phyloP scores from a whole-genome alignment of 2,888 invertebrate genomes.

The Eristalis arbustorum region DNA sequence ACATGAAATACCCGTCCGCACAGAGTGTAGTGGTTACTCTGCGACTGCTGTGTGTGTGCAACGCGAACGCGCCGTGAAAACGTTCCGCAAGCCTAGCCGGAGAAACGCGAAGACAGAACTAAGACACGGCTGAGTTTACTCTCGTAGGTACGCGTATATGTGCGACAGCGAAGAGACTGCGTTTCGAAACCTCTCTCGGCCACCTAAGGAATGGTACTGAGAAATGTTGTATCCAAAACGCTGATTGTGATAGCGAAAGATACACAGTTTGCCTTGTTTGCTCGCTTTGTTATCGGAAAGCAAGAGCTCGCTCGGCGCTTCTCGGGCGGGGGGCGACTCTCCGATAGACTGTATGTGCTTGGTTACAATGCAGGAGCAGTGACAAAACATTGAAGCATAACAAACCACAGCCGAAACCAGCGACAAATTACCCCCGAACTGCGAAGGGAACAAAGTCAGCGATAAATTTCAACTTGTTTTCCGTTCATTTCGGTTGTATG shows the following conservation, averaged over 20 bases:
- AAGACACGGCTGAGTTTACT: neutral
- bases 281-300: slow-evolving; percentile 55
- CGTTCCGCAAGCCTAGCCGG: neutral
- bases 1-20: neutral
- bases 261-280: slow-evolving; percentile 40
- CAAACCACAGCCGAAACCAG: slow-evolving; percentile 13
- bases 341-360: slow-evolving; percentile 6
- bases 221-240: neutral
- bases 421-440: slow-evolving; percentile 2
- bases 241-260: slow-evolving; percentile 14
- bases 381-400: slow-evolving; percentile 48
- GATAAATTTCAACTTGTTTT: slow-evolving; percentile 7
- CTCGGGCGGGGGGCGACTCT: neutral
- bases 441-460: slow-evolving; percentile 4
- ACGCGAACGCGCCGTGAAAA: neutral
- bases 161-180: neutral
- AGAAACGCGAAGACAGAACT: neutral
- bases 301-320: slow-evolving; percentile 9
- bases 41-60: neutral
- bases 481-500: neutral
- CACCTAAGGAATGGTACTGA: slow-evolving; percentile 31
- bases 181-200: slow-evolving; percentile 19
- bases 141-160: no score
- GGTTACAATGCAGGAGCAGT: slow-evolving; percentile 42
- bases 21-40: neutral